phyloP scores from a whole-genome alignment of 2,797 vertebrate species.

The Perodicticus potto region DNA sequence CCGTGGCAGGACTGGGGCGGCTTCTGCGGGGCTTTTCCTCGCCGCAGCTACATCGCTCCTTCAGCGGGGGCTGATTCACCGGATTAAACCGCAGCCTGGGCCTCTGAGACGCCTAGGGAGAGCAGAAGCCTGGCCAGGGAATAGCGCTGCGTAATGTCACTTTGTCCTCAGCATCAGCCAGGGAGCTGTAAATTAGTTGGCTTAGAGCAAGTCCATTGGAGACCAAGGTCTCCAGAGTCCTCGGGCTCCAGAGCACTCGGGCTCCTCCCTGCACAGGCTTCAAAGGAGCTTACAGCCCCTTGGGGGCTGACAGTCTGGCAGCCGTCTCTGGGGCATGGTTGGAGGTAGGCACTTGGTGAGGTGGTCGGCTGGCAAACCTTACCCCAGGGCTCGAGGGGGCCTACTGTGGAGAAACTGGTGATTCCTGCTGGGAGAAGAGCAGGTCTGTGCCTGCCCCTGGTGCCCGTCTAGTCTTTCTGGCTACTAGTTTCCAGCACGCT shows the following conservation, averaged over 20 bases:
- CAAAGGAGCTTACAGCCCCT: fast-evolving
- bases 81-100: not conserved
- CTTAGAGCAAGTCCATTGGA: not conserved
- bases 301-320: too few relatives aligned
- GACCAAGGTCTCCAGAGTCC: not conserved
- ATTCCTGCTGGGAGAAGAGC: fast-evolving
- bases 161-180: not conserved
- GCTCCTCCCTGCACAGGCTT: not conserved
- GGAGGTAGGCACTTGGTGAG: not conserved
- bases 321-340: not conserved
- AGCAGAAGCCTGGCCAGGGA: not conserved
- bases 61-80: not conserved
- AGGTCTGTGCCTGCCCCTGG: fast-evolving
- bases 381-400: not conserved
- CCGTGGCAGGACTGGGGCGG: too few relatives aligned
- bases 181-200: not conserved
- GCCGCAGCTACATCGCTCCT: not conserved
- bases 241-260: fast-evolving
- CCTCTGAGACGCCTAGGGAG: not conserved
- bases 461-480: not conserved
- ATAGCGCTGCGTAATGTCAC: fast-evolving
- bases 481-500: not conserved
- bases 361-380: not conserved
- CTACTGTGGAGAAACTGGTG: fast-evolving
- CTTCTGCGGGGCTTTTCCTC: not conserved